Percentiles rank a stretch among this genome's conserved stretches.
phyloP scores from a whole-genome alignment of 2,797 vertebrate species.

The Zalophus californianus region DNA sequence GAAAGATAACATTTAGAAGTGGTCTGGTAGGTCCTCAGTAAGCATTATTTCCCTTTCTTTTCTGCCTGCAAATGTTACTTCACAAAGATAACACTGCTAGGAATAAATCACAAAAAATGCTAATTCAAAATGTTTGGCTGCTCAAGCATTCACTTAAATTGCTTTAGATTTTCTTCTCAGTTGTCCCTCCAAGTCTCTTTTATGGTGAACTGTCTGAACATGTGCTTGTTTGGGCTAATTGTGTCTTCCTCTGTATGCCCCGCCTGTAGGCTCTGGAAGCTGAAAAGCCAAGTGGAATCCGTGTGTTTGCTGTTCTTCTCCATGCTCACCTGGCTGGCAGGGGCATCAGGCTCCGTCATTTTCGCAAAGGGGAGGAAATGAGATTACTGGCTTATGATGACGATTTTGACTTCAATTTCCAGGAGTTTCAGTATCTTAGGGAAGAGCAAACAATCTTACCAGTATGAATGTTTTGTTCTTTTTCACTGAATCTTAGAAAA shows the following conservation, averaged over 20 bases:
- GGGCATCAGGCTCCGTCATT: conserved; percentile 91
- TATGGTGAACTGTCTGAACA: conserved; percentile 9
- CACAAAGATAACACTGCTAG: neutral
- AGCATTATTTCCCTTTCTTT: neutral
- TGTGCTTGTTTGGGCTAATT: neutral
- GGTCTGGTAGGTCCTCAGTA: neutral
- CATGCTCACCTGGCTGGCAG: conserved; percentile 93
- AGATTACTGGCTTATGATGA: conserved; percentile 91
- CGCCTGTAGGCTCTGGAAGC: conserved; percentile 89
- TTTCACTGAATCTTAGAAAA: neutral
- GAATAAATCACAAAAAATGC: neutral
- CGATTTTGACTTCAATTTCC: conserved; percentile 95
- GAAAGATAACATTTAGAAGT: neutral
- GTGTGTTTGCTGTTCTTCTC: conserved; percentile 92
- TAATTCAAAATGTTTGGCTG: neutral
- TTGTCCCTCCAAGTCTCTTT: conserved; percentile 36
- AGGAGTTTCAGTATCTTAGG: conserved; percentile 92
- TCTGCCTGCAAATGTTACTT: neutral
- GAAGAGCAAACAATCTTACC: conserved; percentile 92
- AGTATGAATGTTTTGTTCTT: conserved; percentile 82
- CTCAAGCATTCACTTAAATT: neutral
- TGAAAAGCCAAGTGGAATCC: conserved; percentile 91
- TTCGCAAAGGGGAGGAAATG: conserved; percentile 90
- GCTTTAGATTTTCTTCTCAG: conserved; percentile 19
- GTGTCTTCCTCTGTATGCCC: neutral